phyloP scores from a whole-genome alignment of 2,113 vertebrate species.

The Oryzias melastigma region DNA sequence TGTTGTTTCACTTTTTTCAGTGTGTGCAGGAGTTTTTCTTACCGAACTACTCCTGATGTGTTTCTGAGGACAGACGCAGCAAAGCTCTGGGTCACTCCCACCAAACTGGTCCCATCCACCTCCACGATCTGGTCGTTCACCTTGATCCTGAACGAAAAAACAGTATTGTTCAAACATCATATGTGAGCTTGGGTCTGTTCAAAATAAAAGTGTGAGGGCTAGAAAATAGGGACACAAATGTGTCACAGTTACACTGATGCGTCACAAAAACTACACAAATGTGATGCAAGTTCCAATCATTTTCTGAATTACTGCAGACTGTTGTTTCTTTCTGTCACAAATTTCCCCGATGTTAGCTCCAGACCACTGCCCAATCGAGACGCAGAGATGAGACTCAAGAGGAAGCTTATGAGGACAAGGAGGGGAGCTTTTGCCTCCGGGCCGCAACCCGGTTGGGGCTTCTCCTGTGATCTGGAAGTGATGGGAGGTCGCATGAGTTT shows the following conservation, averaged over 20 bases:
- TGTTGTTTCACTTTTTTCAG: background rate
- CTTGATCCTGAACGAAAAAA: slow-evolving; percentile 82
- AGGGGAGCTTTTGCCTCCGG: slow-evolving; percentile 18
- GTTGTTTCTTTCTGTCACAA: slow-evolving; percentile 11
- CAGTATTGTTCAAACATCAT: slow-evolving; percentile 1
- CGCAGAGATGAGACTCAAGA: slow-evolving; percentile 55
- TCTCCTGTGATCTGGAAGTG: slow-evolving; percentile 23
- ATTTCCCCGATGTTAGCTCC: slow-evolving; percentile 21
- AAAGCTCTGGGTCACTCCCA: slow-evolving; percentile 98
- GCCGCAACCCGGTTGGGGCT: slow-evolving; percentile 26
- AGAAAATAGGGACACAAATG: background rate
- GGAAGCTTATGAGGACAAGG: slow-evolving; percentile 28
- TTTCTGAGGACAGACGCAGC: slow-evolving; percentile 97
- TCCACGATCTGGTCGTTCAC: slow-evolving; percentile 99
- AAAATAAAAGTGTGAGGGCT: background rate
- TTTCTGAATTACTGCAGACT: slow-evolving; percentile 15
- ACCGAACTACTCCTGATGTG: slow-evolving; percentile 95
- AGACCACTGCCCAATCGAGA: slow-evolving; percentile 30
- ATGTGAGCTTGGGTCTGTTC: background rate
- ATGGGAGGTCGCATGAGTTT: slow-evolving; percentile 12
- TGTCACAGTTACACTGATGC: slow-evolving; percentile 1
- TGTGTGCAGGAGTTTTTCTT: slow-evolving; percentile 41
- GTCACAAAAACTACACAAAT: slow-evolving; percentile 1
- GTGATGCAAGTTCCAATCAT: slow-evolving; percentile 15
- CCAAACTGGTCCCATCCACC: slow-evolving; percentile 95